A percentile compares a stretch with the other conserved stretches of the same genome.
phyloP scores from a whole-genome alignment of 2,888 invertebrate species.

The Smittia aterrima region DNA sequence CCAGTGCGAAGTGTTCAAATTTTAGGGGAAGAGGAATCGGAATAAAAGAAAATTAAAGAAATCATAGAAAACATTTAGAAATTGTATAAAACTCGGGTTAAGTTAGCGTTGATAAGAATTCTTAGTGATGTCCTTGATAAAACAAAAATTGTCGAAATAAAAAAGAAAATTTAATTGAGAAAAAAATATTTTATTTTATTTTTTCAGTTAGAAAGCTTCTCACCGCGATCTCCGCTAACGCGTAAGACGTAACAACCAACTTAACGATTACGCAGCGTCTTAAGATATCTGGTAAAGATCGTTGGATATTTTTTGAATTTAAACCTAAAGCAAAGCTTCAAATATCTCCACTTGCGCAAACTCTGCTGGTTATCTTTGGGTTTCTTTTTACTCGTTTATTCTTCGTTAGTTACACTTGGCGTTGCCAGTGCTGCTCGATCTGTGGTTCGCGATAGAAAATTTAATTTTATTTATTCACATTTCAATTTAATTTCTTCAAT shows the following conservation, averaged over 20 bases:
- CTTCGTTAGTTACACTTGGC: slow-evolving; percentile 16
- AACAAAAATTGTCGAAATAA: neutral
- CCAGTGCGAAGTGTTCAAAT: slow-evolving; percentile 72
- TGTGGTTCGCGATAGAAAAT: neutral
- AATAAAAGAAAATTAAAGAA: neutral
- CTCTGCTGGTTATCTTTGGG: neutral
- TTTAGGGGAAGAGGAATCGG: slow-evolving; percentile 60
- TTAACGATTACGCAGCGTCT: no score
- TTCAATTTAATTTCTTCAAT: neutral
- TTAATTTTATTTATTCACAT: neutral
- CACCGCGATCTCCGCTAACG: no score
- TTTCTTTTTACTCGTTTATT: slow-evolving; percentile 12
- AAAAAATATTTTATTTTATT: no score
- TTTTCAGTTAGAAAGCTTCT: no score
- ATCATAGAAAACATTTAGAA: neutral
- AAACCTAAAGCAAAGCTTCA: slow-evolving; percentile 16
- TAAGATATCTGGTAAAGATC: no score
- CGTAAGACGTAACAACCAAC: no score
- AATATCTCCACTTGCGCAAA: slow-evolving; percentile 27
- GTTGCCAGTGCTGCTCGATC: slow-evolving; percentile 10
- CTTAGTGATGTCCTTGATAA: neutral
- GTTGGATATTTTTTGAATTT: neutral
- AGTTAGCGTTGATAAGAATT: neutral
- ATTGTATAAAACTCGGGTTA: slow-evolving; percentile 7
- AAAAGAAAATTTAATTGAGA: neutral